Base-by-base conservation (phyloP, 1,140 invertebrate species). In the Camponotus pennsylvanicus region DNA sequence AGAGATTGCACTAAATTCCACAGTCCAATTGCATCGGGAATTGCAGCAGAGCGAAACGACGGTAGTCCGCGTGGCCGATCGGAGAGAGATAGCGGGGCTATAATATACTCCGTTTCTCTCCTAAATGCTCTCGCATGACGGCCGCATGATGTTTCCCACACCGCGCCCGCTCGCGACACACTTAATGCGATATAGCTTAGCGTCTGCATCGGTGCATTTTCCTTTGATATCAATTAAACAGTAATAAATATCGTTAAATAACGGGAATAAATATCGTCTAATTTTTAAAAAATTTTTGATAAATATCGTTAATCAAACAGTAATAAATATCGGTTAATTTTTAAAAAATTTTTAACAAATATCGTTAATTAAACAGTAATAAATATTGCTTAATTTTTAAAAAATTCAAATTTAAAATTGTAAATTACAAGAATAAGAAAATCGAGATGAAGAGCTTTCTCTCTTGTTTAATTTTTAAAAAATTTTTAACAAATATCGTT, bases 1-100 rank as follows among this genome's bases (percentile, higher is more conserved):
- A 69, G 87, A 91, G 89, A 91, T 90, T 86, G 88, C 89, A 86
- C 79, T 90, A 79, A 90, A 90, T 90, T 91, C 86, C 86, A 75
- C 75, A 86, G 86, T 71, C 63, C 86, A 90, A 86, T 88, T 86
- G 90, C 90, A 90, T 88, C 75, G 88, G 77, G 71, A 57, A 71
- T 59, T 67, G 86, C 89, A 79, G 45, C 75, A 59, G 86, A 90
- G 82, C 86, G 89, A 83, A 86, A 90, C 89, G 89, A 80, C 80
- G 63, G 40, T 73, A 64, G 79, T 69, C 34, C 55, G 88, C 40
- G 70, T 90, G 89, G 75, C 76, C 76, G 86, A 90, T 88, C 88
- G 37, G 27, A 78, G 86, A 90, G 76, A 88, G 84, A 75, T 18
- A 88, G 34, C 70, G 52, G 32, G 78, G 59, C 63, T 45, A 76